phyloP scores from a whole-genome alignment of 2,113 vertebrate genomes.

The Nyctibius bracteatus region DNA sequence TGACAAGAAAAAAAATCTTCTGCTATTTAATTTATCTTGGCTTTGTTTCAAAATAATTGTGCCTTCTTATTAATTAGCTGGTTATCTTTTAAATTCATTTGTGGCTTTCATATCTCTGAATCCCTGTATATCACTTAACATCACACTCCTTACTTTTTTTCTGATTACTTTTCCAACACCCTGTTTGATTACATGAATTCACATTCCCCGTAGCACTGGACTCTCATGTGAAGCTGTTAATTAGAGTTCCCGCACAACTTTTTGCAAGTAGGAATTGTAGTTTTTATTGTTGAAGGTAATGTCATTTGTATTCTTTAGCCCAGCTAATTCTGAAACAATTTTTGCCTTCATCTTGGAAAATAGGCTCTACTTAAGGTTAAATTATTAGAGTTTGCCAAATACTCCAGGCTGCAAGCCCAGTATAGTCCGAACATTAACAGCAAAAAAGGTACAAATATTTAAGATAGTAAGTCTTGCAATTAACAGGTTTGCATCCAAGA shows the following conservation, averaged over 20 bases:
- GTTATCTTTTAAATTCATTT: conserved; percentile 47
- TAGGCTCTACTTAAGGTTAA: neutral
- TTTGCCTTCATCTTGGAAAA: neutral
- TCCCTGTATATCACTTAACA: neutral
- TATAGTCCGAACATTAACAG: neutral
- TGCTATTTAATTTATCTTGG: conserved; percentile 33
- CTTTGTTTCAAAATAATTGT: conserved; percentile 38
- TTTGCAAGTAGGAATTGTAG: neutral
- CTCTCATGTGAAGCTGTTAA: neutral
- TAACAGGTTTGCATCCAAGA: conserved; percentile 8
- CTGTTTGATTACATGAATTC: neutral
- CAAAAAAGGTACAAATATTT: conserved; percentile 20
- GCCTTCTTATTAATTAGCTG: conserved; percentile 24
- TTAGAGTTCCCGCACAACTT: neutral
- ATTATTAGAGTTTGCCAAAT: neutral
- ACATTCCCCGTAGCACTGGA: neutral
- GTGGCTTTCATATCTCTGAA: neutral
- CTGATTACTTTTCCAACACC: neutral
- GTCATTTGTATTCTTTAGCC: neutral
- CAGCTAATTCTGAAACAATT: neutral
- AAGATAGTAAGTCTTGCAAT: neutral
- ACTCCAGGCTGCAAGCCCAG: neutral
- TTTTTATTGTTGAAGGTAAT: neutral
- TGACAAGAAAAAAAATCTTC: neutral
- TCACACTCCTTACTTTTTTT: neutral